Percentiles rank a stretch among this genome's conserved stretches.
Conservation (phyloP, 1,140 invertebrate species). For the Drosophila eugracilis region DNA sequence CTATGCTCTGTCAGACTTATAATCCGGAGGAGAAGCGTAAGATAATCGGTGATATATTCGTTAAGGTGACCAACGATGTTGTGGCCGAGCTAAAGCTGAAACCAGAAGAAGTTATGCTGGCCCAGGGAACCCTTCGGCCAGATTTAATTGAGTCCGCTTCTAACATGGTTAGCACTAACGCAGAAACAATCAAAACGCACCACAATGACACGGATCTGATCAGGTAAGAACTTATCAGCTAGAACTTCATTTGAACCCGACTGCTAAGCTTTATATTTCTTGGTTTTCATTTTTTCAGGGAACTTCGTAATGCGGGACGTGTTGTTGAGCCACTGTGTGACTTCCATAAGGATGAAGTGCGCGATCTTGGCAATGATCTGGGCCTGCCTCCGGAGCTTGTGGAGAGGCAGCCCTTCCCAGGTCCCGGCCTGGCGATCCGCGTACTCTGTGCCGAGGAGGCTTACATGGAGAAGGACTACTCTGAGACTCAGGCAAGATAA, state of each 20-base stretch:
- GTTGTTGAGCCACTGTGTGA: conserved; percentile 99
- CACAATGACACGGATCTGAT: conserved; percentile 99
- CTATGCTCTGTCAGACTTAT: conserved; percentile 93
- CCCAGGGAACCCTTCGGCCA: conserved; percentile 96
- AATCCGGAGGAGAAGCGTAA: conserved; percentile 98
- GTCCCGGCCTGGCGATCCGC: conserved; percentile 96
- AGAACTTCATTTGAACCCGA: neutral
- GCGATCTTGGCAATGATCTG: conserved; percentile 93
- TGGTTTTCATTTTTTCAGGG: conserved; percentile 59
- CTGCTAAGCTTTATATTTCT: neutral
- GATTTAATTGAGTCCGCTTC: conserved; percentile 99
- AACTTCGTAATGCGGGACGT: conserved; percentile 92
- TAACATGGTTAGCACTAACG: conserved; percentile 92
- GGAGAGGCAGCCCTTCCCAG: conserved; percentile 98
- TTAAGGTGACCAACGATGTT: conserved; percentile 94
- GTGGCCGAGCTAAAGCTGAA: conserved; percentile 92
- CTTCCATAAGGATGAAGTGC: conserved; percentile 99
- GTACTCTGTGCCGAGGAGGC: conserved; percentile 98
- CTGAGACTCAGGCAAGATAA: conserved; percentile 92
- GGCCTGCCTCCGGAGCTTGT: conserved; percentile 95
- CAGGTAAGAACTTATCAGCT: conserved; percentile 83
- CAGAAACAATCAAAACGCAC: conserved; percentile 99
- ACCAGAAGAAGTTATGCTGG: conserved; percentile 93
- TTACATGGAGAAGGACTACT: conserved; percentile 97
- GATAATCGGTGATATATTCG: conserved; percentile 99